phyloP scores from a whole-genome alignment of 2,797 vertebrate species.

The Spondyliosoma cantharus region DNA sequence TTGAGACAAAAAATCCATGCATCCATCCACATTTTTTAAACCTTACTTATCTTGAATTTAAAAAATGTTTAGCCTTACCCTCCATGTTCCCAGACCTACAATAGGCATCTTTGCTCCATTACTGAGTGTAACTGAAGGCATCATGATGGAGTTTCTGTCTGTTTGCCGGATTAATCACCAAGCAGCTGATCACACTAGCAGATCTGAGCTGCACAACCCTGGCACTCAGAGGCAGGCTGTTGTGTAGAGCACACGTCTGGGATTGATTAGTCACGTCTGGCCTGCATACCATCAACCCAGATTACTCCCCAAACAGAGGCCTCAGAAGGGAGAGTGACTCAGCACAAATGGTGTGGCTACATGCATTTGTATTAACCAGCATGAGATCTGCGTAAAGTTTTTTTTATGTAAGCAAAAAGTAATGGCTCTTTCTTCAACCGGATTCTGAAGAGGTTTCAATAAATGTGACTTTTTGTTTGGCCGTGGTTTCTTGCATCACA shows the following conservation, averaged over 20 bases:
- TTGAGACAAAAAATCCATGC: not conserved
- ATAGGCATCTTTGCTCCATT: conserved; percentile 79
- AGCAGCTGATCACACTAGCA: not conserved
- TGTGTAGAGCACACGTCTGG: not conserved
- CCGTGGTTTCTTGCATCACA: not conserved
- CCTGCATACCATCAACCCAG: too few species aligned
- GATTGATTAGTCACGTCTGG: conserved; percentile 48
- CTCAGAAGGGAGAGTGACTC: conserved; percentile 12
- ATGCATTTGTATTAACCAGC: not conserved
- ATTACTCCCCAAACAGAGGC: not conserved
- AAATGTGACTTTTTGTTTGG: too few species aligned
- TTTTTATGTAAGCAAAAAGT: not conserved
- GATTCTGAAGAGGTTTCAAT: not conserved
- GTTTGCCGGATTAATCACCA: not conserved
- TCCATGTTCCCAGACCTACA: conserved; percentile 83
- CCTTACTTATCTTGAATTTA: not conserved
- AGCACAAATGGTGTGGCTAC: conserved; percentile 1
- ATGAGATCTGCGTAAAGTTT: not conserved
- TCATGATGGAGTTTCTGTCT: conserved; percentile 49
- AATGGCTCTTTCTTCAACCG: not conserved
- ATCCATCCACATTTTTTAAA: not conserved
- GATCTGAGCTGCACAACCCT: not conserved
- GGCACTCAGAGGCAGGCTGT: not conserved
- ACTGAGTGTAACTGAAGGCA: conserved; percentile 69
- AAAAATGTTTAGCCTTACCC: conserved; percentile 64